Evolutionary conservation across 30 jellyfish, hydroid and myxozoan species (phyloP).

Genomic region (Nemopilema nomurai): DNA sequence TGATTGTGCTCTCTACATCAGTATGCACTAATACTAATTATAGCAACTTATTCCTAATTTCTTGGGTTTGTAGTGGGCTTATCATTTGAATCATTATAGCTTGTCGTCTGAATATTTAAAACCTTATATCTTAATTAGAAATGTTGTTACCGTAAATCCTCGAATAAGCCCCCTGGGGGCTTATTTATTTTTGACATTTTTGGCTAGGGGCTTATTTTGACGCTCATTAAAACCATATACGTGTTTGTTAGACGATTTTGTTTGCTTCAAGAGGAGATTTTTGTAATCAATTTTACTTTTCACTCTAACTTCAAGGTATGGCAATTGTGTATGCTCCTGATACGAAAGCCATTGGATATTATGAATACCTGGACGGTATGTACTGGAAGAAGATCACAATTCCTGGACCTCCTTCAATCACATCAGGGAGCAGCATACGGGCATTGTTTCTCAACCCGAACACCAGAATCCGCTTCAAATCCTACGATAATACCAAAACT

Average conservation of each 20-base stretch:
- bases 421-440: neutral
- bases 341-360: neutral
- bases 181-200: neutral
- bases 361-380: slow-evolving; percentile 1
- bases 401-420: neutral
- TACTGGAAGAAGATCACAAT: slow-evolving; percentile 2
- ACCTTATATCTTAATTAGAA: no score
- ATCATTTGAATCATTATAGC: no score
- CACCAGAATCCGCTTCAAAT: neutral
- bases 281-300: neutral
- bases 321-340: slow-evolving; percentile 13
- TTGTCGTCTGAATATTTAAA: no score
- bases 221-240: no score
- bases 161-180: no score
- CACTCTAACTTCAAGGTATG: slow-evolving; percentile 2
- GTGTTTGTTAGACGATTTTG: no score
- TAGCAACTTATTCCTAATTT: no score
- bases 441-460: neutral
- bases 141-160: no score
- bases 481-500: neutral
- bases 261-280: neutral
- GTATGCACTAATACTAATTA: no score
- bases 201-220: neutral
- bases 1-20: no score
- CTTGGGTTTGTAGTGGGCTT: no score